phyloP scores from a whole-genome alignment of 2,888 invertebrate species.

The Andrena camellia region DNA sequence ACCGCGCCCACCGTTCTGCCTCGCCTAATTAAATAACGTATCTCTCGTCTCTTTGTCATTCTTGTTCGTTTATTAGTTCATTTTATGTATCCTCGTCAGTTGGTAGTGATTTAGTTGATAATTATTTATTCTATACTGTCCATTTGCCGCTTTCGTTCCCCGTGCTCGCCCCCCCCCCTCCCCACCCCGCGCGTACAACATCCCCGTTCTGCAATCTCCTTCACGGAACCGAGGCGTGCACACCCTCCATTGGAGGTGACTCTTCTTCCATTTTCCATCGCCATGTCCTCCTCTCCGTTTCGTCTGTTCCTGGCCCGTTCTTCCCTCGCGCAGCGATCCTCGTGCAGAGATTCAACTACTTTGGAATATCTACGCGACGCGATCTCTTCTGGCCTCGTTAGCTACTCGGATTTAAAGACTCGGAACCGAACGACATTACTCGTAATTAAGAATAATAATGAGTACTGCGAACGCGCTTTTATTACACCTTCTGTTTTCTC shows the following conservation, averaged over 20 bases:
- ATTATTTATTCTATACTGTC: conserved; percentile 73
- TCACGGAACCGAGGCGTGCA: conserved; percentile 23
- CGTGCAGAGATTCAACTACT: conserved; percentile 77
- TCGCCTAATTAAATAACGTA: conserved; percentile 68
- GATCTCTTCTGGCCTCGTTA: conserved; percentile 61
- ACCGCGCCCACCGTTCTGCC: conserved; percentile 27
- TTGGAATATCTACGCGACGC: conserved; percentile 76
- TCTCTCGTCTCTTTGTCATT: conserved; percentile 17
- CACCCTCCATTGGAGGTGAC: conserved; percentile 19
- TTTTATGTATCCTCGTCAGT: conserved; percentile 69
- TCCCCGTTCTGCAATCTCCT: background rate
- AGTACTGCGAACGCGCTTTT: conserved; percentile 78
- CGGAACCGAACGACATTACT: conserved; percentile 77
- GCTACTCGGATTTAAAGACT: conserved; percentile 76
- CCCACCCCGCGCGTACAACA: conserved; percentile 12
- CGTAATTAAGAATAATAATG: conserved; percentile 73
- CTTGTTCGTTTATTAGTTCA: conserved; percentile 49
- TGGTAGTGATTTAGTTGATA: conserved; percentile 78
- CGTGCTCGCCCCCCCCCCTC: conserved; percentile 31
- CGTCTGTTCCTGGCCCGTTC: conserved; percentile 57
- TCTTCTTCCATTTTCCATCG: background rate
- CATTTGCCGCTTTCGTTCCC: conserved; percentile 52
- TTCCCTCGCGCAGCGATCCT: conserved; percentile 67
- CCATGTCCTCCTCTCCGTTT: conserved; percentile 24
- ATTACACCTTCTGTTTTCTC: conserved; percentile 57